Base-by-base conservation (phyloP, 2,113 vertebrate genomes). In the Lethenteron reissneri region DNA sequence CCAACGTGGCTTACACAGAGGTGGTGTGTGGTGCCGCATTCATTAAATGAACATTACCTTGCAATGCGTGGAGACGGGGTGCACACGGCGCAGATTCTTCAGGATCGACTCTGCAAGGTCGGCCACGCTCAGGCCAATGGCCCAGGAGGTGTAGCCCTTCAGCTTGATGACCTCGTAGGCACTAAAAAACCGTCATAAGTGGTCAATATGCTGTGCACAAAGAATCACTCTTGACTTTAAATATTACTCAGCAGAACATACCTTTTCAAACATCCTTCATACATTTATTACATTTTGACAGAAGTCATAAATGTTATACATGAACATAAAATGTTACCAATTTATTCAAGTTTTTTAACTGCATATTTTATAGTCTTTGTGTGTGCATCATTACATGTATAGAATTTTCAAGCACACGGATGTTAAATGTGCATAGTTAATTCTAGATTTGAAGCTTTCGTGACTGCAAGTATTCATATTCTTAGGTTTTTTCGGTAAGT, bases 121-220 rank as follows among this genome's bases (percentile, higher is more conserved):
- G 9, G 90, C 90, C 75, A 97, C 90, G 3, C 92, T 99, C 70
- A 99, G 75, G 56, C 94, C 94, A 75, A 96, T 99, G 75, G 94
- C 92, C 94, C 94, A 99, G 85, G 96, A 97, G 58, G 92, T 97
- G 77, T 95, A 99, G 2, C 94, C 94, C 79, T 99, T 97, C 19
- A 96, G 86, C 76, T 76, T 95, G 82, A 97, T 99, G 73, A 99
- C 88, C 75, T 96, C 90, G 1, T 99, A 97, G 60, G 94, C 94
- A 82, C 92, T 96, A 74, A 11, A 13, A 74, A 71, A 69, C 73
- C 7, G 41, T 41, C 41, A 5, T 41, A 41, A 7, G 41, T 41
- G 41, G 41, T 41, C 41, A 41, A 41, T 41, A 41, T 41, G 41
- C 41, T 41, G 41, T 41, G 41, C 41, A 41, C 41, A 41, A 41